Base-by-base conservation (phyloP, 2,888 invertebrate species). In the Folsomia manolachei region DNA sequence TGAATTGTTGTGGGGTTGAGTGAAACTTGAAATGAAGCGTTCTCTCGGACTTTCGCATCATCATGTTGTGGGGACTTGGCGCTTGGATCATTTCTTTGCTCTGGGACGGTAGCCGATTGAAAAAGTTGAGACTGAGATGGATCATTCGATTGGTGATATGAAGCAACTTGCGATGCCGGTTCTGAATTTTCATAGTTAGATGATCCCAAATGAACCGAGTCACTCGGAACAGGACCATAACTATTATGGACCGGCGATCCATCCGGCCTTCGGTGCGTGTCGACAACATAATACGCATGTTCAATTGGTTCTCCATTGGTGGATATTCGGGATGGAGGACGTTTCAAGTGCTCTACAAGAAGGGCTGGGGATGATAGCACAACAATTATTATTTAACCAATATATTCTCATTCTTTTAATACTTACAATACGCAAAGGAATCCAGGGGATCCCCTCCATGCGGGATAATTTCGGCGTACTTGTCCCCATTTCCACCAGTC, bases 261-360 rank as follows among this genome's bases (percentile, higher is more conserved):
- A 56, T 56, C 56, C 4, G 56, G 11, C n/a, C n/a, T 56, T 56
- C 56, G 7, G 56, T 56, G 56, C 21, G 56, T 56, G 19, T 56
- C 56, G n/a, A 56, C n/a, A 7, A 56, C 56, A 56, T 19, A 56
- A 21, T 56, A 56, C 7, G 11, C 56, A 56, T 56, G 56, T 7
- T 19, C 56, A 56, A 56, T 56, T 56, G 56, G 56, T n/a, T 56
- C 19, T n/a, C 56, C 56, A 56, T 56, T 19, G 19, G 56, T 56
- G 4, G 56, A 56, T 4, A 56, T 19, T 56, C 56, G 18, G 7
- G 56, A 56, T n/a, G 56, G 56, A 21, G 56, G 56, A 56, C 56
- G 56, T 19, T 56, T 56, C 56, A 56, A 56, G n/a, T 56, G 56
- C n/a, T 56, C 56, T 4, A 56, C n/a, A 4, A 56, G 56, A 56